Evolutionary conservation across 2,113 vertebrate genomes (phyloP).

Genomic region (Mirza zaza): DNA sequence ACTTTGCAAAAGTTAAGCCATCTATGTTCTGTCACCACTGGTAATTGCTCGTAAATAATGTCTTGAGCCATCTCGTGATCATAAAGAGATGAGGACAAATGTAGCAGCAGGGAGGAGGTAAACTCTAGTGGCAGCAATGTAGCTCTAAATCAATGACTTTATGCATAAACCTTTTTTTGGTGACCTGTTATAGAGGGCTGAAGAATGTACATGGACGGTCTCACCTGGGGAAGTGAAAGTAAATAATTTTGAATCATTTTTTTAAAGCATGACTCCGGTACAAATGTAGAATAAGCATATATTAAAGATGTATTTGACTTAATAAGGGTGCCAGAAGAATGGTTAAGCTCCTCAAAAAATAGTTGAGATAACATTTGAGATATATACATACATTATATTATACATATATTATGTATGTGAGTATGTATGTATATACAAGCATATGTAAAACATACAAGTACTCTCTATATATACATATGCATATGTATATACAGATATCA

Average conservation of each 20-base stretch:
- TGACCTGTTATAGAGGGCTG: neutral
- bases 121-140: neutral
- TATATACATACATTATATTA: neutral
- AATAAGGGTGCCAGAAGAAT: neutral
- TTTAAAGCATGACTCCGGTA: neutral
- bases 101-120: neutral
- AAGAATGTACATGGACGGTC: neutral
- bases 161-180: neutral
- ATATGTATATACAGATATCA: no score
- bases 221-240: neutral
- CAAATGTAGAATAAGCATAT: neutral
- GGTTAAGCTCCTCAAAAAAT: neutral
- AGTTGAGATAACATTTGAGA: neutral
- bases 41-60: neutral
- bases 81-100: neutral
- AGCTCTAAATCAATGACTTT: neutral
- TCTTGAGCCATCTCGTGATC: neutral
- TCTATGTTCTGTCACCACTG: neutral
- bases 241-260: neutral
- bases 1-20: neutral
- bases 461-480: neutral
- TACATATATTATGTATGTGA: neutral
- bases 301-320: neutral
- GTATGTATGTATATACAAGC: neutral
- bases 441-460: neutral